Evolutionary conservation across 2,797 vertebrate species (phyloP).

Genomic region (Denticeps clupeoides): DNA sequence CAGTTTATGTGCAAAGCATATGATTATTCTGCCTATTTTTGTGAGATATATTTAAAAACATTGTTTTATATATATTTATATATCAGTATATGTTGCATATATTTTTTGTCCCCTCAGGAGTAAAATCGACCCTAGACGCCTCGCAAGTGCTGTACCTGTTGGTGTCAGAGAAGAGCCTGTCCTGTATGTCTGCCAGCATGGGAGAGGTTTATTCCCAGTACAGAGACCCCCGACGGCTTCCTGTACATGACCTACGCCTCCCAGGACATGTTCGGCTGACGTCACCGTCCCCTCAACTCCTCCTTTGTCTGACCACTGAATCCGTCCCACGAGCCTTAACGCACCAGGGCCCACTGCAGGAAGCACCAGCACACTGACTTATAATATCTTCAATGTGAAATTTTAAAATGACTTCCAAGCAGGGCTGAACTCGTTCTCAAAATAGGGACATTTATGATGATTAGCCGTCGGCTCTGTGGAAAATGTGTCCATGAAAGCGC

Average conservation of each 20-base stretch:
- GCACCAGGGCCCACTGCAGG: background rate
- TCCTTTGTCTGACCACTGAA: slow-evolving; percentile 12
- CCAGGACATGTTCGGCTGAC: slow-evolving; percentile 68
- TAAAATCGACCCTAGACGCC: slow-evolving; percentile 56
- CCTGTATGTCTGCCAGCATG: slow-evolving; percentile 68
- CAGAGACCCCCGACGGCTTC: slow-evolving; percentile 67
- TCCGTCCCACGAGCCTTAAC: slow-evolving; percentile 4
- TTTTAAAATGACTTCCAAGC: no score
- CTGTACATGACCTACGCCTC: slow-evolving; percentile 75
- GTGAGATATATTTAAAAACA: no score
- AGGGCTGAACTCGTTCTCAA: no score
- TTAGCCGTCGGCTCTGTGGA: no score
- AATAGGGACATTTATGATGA: no score
- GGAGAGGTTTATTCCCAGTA: slow-evolving; percentile 59
- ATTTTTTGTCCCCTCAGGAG: slow-evolving; percentile 40
- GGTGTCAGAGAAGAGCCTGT: slow-evolving; percentile 62
- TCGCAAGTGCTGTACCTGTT: slow-evolving; percentile 65
- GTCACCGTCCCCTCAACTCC: background rate
- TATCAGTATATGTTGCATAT: background rate
- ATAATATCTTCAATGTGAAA: no score
- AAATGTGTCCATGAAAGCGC: no score
- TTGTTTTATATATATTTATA: no score
- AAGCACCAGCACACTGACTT: no score
- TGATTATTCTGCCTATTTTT: no score
- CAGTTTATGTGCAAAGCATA: no score